Base-by-base conservation (phyloP, 2,113 vertebrate genomes). In the Salvelinus sp. region DNA sequence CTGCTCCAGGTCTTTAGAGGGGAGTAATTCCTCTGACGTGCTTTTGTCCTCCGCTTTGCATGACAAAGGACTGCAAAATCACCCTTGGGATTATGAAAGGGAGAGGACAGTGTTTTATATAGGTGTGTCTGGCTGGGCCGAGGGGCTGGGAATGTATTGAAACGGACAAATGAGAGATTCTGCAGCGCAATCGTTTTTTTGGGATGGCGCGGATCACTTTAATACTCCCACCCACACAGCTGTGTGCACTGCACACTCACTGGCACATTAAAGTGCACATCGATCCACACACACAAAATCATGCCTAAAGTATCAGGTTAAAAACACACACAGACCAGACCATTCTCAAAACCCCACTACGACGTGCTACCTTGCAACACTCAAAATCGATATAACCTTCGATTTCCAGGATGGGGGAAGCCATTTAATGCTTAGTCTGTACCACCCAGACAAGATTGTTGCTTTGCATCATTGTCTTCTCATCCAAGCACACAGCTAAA, bases 131-230 rank as follows among this genome's bases (percentile, higher is more conserved):
- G 13, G 13, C 14, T 30, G 28, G 7, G 66, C 6, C 6, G 4
- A 18, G 27, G 63, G 12, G 63, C 33, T 33, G 33, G 33, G 33
- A 44, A 44, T 44, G 64, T 62, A 75, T 57, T 76, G 73, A 67
- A 75, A 69, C n/a, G 64, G 60, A 58, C 28, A 70, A 47, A 75
- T 79, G 76, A 73, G 65, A 23, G 66, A 54, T 62, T 67, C 50
- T 66, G 73, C 74, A 22, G 60, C 3, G 27, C 57, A 75, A 70
- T 70, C 70, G 65, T 28, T 82, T 73, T 73, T 33, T 23, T 47
- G 54, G 65, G 54, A 63, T 70, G 28, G 48, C 14, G 28, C 1
- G 18, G 5, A 20, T 68, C 66, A n/a, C 16, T 68, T 66, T 27
- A 66, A 27, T 30, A 66, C 64, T 27, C 64, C 20, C 27, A 66